Evolutionary conservation across 2,797 vertebrate genomes (phyloP).

Genomic region (Mergus octosetaceus): DNA sequence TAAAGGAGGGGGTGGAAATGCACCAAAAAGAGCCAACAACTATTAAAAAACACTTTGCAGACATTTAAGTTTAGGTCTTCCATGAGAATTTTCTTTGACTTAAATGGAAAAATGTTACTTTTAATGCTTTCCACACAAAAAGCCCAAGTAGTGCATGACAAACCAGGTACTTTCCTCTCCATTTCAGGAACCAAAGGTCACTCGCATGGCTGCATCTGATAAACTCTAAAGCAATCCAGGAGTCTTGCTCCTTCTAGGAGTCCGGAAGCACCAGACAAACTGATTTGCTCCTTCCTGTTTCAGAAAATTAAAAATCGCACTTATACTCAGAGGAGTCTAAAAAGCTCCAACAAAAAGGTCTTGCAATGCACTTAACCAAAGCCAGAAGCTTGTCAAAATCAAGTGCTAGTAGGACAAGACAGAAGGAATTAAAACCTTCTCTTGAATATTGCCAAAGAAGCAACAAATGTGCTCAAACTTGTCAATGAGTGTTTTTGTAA

Average conservation of each 20-base stretch:
- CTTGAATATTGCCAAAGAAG: neutral
- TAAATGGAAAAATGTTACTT: constrained; percentile 24
- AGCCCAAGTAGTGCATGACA: constrained; percentile 15
- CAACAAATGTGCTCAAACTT: neutral
- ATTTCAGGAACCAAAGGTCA: constrained; percentile 76
- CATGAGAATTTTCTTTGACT: constrained; percentile 26
- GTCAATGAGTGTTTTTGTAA: neutral
- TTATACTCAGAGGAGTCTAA: constrained; percentile 76
- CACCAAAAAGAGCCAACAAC: neutral
- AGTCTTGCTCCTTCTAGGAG: constrained; percentile 71
- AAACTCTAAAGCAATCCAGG: constrained; percentile 75
- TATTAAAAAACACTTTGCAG: constrained; percentile 51
- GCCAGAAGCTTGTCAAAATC: constrained; percentile 76
- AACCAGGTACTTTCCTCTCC: constrained; percentile 49
- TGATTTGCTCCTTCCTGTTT: constrained; percentile 81
- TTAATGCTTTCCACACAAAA: constrained; percentile 62
- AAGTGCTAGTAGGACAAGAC: constrained; percentile 47
- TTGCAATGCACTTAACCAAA: constrained; percentile 77
- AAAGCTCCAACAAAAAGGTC: constrained; percentile 68
- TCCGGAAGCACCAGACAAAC: constrained; percentile 75
- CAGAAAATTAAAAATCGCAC: constrained; percentile 80
- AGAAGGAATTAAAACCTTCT: constrained; percentile 34
- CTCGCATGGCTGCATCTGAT: constrained; percentile 77
- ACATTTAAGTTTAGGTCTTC: constrained; percentile 38
- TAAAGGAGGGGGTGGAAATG: neutral